Conservation (phyloP, 30 jellyfish, hydroid and myxozoan genomes). For the Pseudorhiza aurosa region DNA sequence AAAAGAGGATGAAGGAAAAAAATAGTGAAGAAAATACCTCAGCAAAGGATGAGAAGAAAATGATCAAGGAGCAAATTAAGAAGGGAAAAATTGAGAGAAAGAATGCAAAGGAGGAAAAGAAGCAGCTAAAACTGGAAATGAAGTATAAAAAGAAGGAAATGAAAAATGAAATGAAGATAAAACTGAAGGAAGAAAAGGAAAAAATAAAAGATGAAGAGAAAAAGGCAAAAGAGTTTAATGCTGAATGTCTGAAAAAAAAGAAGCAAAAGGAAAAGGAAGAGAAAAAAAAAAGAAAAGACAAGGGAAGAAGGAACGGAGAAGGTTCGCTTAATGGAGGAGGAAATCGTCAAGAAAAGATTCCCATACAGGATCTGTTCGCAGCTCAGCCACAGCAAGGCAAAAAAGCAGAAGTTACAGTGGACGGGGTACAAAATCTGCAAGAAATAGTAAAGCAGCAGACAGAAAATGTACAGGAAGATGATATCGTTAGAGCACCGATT, state of each 20-base stretch:
- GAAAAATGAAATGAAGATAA: neutral
- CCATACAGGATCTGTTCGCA: neutral
- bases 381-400: too few relatives aligned
- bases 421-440: too few relatives aligned
- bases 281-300: neutral
- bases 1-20: neutral
- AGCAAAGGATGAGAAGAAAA: slow-evolving; percentile 4
- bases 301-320: neutral
- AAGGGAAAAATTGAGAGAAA: neutral
- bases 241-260: neutral
- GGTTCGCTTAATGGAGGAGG: neutral
- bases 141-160: neutral
- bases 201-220: neutral
- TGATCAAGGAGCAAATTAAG: neutral
- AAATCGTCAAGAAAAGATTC: neutral
- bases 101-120: neutral
- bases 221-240: neutral
- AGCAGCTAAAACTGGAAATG: neutral
- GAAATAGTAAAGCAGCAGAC: too few relatives aligned
- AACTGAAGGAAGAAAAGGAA: neutral
- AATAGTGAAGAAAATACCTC: neutral
- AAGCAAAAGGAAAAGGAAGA: neutral
- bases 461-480: too few relatives aligned
- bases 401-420: too few relatives aligned
- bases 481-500: too few relatives aligned